Evolutionary conservation across 1,140 invertebrate species (phyloP).

Genomic region (Saccostrea glomerata): DNA sequence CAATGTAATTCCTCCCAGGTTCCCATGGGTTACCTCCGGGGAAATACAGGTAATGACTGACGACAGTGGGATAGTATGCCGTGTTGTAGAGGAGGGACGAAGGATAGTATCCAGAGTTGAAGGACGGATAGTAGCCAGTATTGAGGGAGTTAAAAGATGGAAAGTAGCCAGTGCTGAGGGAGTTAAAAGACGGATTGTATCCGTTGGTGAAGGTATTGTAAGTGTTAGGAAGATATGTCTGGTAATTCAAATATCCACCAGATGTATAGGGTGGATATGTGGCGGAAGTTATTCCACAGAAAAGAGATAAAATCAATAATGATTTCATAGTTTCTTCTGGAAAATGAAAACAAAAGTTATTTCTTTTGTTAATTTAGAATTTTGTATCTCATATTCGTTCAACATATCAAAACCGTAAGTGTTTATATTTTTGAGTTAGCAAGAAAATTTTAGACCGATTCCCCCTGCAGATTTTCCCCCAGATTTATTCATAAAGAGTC

Average conservation of each 20-base stretch:
- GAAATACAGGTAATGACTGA: constrained; percentile 16
- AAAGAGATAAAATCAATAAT: neutral
- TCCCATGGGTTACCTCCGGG: constrained; percentile 29
- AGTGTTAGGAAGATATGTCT: neutral
- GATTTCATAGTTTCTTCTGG: neutral
- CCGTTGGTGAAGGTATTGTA: neutral
- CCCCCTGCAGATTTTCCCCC: too few relatives aligned
- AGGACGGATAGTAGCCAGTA: too few relatives aligned
- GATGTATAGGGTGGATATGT: neutral
- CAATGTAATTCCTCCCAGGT: neutral
- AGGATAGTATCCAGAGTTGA: neutral
- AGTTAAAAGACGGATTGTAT: neutral
- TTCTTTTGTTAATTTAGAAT: neutral
- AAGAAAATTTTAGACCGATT: too few relatives aligned
- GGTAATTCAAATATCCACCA: neutral
- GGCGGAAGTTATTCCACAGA: neutral
- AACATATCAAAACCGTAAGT: neutral
- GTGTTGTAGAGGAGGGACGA: neutral
- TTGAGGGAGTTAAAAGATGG: neutral
- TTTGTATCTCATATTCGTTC: neutral
- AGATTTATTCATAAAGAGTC: too few relatives aligned
- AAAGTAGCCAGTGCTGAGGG: neutral
- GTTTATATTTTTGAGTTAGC: too few relatives aligned
- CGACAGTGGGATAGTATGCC: constrained; percentile 6
- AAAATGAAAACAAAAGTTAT: neutral